These are phyloP conservation scores for Philaethria dido DNA, from an alignment of 2,888 invertebrate genomes.

Conservation along the genomic window DNA sequence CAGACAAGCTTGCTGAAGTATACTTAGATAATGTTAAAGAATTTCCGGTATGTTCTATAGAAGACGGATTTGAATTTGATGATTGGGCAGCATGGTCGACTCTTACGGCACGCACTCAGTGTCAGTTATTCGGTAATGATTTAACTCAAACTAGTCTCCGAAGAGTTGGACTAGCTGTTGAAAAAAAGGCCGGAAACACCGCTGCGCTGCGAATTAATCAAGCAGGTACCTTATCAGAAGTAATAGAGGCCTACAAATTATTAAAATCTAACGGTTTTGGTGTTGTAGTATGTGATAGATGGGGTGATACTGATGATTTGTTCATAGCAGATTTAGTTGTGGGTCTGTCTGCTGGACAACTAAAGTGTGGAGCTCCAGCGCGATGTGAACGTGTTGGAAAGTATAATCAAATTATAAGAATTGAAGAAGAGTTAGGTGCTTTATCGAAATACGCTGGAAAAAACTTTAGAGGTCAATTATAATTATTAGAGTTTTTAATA, in stretches of 20 bases:
- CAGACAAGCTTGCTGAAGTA: constrained; percentile 92
- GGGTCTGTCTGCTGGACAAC: constrained; percentile 98
- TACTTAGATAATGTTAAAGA: constrained; percentile 95
- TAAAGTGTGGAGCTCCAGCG: constrained; percentile 99
- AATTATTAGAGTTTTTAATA: constrained; percentile 12
- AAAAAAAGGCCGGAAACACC: constrained; percentile 97
- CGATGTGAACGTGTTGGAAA: constrained; percentile 98
- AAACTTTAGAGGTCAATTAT: constrained; percentile 90
- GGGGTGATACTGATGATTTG: constrained; percentile 99
- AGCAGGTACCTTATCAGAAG: constrained; percentile 97
- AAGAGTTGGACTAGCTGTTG: constrained; percentile 94
- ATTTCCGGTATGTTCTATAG: constrained; percentile 96
- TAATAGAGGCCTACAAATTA: constrained; percentile 96
- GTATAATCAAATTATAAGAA: constrained; percentile 98
- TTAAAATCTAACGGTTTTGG: constrained; percentile 99
- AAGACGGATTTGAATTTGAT: constrained; percentile 99
- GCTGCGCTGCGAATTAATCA: constrained; percentile 97
- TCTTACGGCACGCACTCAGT: constrained; percentile 86
- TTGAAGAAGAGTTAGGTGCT: constrained; percentile 97
- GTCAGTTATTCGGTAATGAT: constrained; percentile 96
- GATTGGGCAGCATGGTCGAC: constrained; percentile 98
- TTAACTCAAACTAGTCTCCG: constrained; percentile 96
- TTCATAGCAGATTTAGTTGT: constrained; percentile 99
- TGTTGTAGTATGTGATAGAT: constrained; percentile 75
- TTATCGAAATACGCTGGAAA: constrained; percentile 96